Conservation (phyloP, 2,888 invertebrate genomes). For the Troglohyphantes excavatus region DNA sequence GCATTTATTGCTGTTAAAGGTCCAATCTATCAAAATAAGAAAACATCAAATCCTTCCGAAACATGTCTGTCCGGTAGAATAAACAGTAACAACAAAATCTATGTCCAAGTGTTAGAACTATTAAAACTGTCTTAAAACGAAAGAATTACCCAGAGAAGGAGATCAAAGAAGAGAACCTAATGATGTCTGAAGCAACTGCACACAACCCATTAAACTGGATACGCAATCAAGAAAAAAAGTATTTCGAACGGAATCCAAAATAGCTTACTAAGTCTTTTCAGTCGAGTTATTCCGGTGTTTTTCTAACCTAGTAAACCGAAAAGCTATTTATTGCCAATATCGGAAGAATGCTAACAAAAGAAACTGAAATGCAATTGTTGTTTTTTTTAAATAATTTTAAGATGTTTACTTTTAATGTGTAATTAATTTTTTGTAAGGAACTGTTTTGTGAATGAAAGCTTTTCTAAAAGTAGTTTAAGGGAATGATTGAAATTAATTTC, state of each 20-base stretch:
- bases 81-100: background rate
- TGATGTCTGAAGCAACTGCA: conserved; percentile 1
- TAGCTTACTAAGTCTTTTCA: conserved; percentile 18
- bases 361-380: no score
- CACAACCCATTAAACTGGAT: conserved; percentile 12
- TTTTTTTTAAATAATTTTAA: background rate
- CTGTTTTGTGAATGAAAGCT: no score
- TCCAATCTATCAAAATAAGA: no score
- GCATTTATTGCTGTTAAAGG: no score
- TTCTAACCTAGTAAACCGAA: background rate
- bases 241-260: background rate
- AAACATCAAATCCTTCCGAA: background rate
- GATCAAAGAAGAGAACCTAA: background rate
- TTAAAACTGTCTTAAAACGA: background rate
- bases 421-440: no score
- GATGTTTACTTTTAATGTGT: no score
- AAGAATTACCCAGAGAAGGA: background rate
- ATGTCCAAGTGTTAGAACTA: background rate
- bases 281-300: background rate
- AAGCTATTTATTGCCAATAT: background rate
- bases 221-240: background rate
- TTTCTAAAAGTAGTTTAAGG: no score
- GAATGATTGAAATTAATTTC: no score
- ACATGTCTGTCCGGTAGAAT: background rate
- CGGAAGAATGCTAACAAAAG: background rate